Conservation (phyloP, 2,888 invertebrate species). For the Yponomeuta malinellus region DNA sequence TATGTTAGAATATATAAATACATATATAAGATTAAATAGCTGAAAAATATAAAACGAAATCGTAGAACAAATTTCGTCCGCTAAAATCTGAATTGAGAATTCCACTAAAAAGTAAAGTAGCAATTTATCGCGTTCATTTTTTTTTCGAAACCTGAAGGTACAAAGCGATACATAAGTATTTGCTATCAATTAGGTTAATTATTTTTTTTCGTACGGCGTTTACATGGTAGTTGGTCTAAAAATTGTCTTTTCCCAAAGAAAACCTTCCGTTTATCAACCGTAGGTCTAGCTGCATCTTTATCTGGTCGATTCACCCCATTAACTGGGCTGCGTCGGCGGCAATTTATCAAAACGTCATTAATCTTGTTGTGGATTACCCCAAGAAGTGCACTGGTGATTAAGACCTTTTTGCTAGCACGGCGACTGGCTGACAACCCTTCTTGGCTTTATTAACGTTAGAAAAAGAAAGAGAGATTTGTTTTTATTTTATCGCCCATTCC, state of each 20-base stretch:
- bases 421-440: neutral
- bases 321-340: slow-evolving; percentile 32
- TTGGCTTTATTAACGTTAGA: neutral
- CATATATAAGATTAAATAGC: too few species aligned
- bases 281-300: slow-evolving; percentile 38
- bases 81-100: too few species aligned
- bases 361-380: slow-evolving; percentile 29
- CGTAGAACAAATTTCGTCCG: too few species aligned
- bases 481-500: neutral
- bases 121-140: too few species aligned
- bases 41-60: too few species aligned
- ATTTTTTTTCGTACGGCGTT: too few species aligned
- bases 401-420: slow-evolving; percentile 29
- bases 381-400: slow-evolving; percentile 42
- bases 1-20: too few species aligned
- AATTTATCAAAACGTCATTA: slow-evolving; percentile 54
- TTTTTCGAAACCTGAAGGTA: too few species aligned
- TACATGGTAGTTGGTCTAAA: neutral
- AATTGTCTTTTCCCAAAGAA: neutral
- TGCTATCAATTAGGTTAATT: too few species aligned
- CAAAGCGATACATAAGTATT: too few species aligned
- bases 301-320: slow-evolving; percentile 41
- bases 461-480: neutral
- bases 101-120: too few species aligned
- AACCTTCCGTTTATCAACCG: neutral